A percentile compares a stretch with the other conserved stretches of the same genome.
These are phyloP conservation scores for Heterodera filipjevi DNA, from an alignment of 2,888 invertebrate genomes.

Conservation along the genomic window DNA sequence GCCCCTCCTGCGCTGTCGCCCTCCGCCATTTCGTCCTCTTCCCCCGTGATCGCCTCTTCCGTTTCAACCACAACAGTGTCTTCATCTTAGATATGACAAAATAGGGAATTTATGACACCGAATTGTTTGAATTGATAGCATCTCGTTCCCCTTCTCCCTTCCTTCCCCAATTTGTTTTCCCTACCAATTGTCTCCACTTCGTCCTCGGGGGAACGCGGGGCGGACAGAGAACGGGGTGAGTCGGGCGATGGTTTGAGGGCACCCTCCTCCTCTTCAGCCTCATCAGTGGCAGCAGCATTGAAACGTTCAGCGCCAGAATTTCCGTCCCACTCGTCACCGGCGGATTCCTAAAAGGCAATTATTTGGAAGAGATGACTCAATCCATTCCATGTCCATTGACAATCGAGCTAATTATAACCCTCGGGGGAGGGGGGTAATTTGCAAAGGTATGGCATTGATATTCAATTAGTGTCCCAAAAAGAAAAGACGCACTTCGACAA, in stretches of 20 bases:
- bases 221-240: conserved; percentile 14
- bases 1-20: background rate
- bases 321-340: conserved; percentile 18
- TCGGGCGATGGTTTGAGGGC: background rate
- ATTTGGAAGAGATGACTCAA: too few relatives aligned
- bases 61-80: background rate
- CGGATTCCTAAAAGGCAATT: conserved; percentile 8
- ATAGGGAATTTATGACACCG: background rate
- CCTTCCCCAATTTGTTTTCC: background rate
- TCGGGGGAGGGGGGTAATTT: too few relatives aligned
- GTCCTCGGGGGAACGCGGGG: conserved; percentile 15
- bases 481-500: conserved; percentile 17
- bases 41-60: background rate
- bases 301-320: background rate
- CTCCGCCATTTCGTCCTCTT: conserved; percentile 11
- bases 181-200: conserved; percentile 5
- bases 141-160: too few relatives aligned
- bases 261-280: background rate
- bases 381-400: too few relatives aligned
- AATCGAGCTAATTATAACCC: too few relatives aligned
- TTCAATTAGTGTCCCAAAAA: background rate
- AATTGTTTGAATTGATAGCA: too few relatives aligned
- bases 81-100: background rate
- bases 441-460: background rate
- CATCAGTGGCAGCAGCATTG: background rate